Evolutionary conservation across 2,113 vertebrate species (phyloP), one percentile per base, ranked within the genome.

Genomic region (Lepidothrix coronata): DNA sequence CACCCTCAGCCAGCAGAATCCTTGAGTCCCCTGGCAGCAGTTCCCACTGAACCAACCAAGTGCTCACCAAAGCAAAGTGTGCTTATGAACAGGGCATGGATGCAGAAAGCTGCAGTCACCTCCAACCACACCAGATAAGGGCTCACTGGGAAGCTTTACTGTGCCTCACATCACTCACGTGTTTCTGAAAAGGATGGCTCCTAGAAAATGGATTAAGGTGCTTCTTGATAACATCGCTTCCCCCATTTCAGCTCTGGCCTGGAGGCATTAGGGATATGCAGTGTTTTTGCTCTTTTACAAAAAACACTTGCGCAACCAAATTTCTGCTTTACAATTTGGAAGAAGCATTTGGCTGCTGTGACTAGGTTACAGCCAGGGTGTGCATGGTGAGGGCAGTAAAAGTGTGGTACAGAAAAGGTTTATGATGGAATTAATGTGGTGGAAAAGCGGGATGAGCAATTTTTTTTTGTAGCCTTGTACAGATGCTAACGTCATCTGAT

Each of bases 131-230:
- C 15, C 54, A 49, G 41, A 37, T 54, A 6, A 49, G 28, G 11
- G 41, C 49, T 49, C 19, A 31, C 1, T 4, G 44, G n/a, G 62
- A 76, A 7, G 0, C 30, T 82, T 52, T 35, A 12, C 11, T 37
- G 58, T 22, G 46, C 6, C 23, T 43, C 46, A 21, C 24, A 52
- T 74, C 72, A 77, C 44, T 80, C 59, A 68, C 1, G 0, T 11
- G 1, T 54, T 86, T 74, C 63, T 86, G 59, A 81, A 89, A 62
- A 81, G 28, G 31, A 70, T 95, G 61, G 58, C 24, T 95, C 22
- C 70, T 81, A 66, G 82, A 75, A 95, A 95, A 95, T 44, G 44
- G 67, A 91, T 94, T 95, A 87, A 75, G 77, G 49, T 72, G 18
- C 20, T 67, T 78, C 83, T 57, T 25, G 86, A 92, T 93, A 95